Evolutionary conservation across 2,888 invertebrate species (phyloP), one percentile per base, ranked within the genome.

Genomic region (Synergus umbraculus): DNA sequence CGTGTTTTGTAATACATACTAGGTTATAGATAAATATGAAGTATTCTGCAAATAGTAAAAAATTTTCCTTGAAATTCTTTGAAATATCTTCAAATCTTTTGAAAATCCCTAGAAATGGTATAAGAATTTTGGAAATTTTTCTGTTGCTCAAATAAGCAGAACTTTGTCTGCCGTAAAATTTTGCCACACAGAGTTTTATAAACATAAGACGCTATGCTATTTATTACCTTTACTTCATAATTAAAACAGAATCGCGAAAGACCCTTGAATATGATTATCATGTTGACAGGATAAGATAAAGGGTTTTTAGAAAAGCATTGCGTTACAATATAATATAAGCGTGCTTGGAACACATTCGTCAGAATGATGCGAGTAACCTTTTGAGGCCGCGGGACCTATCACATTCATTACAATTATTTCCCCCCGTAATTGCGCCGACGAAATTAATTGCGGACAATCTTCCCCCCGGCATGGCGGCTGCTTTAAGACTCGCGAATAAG

Each of bases 351-450:
- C 37, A 65, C 84, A 87, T 87, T 86, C 85, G 84, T 85, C 85
- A 84, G 82, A 78, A 81, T 64, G 18, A 18, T 63, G 60, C 22
- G 29, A 63, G 22, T 22, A 22, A 22, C 22, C 60, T 29, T 63
- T 63, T 63, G 5, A 22, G 12, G 60, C 60, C 60, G 12, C 60
- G 13, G 60, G 60, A 29, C 18, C 60, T 60, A 22, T 60, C 78
- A 83, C 85, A 83, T 84, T 84, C 85, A 83, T 88, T 88, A 85
- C 84, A 85, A 86, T 88, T 86, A 86, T 84, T 84, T 84, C 84
- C 77, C 78, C 82, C 81, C 84, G 15, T 87, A 88, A 88, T 88
- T 84, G 86, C 84, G 76, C 80, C 81, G 82, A 84, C 80, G 78
- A 85, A 87, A 88, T 88, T 88, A 87, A 88, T 87, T 79, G 82